These are phyloP conservation scores for Microtus ochrogaster DNA, from an alignment of 2,113 vertebrate genomes.

Conservation along the genomic window DNA sequence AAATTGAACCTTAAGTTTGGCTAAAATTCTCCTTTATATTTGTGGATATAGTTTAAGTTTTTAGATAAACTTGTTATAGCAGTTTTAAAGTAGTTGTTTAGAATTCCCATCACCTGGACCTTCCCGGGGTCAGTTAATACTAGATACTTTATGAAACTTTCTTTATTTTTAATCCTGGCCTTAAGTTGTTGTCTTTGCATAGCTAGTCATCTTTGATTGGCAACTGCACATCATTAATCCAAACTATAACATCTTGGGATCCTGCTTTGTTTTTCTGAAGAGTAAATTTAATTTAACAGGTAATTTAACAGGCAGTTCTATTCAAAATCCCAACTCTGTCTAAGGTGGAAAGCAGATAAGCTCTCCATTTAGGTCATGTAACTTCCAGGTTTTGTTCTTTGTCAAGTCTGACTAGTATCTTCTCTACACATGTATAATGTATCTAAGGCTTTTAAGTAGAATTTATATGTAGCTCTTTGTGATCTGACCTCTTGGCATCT, in stretches of 20 bases:
- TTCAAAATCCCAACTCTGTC: not conserved
- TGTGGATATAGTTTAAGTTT: not conserved
- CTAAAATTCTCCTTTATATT: slow-evolving; percentile 11
- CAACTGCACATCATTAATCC: not conserved
- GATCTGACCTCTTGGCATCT: not conserved
- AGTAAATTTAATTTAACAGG: slow-evolving; percentile 41
- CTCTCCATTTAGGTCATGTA: not conserved
- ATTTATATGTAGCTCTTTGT: not conserved
- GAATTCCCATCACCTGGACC: not conserved
- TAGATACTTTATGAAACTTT: not conserved
- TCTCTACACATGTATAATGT: not conserved
- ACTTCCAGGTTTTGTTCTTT: not conserved
- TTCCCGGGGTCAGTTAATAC: not conserved
- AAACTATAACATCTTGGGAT: not conserved
- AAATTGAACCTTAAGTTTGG: not conserved
- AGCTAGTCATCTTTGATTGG: not conserved
- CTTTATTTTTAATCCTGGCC: not conserved
- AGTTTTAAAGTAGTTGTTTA: not conserved
- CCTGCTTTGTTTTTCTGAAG: slow-evolving; percentile 35
- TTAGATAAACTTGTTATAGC: not conserved
- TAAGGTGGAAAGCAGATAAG: not conserved
- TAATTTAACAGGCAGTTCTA: not conserved
- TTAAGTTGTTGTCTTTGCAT: not conserved
- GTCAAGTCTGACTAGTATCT: not conserved
- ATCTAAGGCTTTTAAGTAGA: not conserved